Percentiles rank a stretch among this genome's conserved stretches.
Evolutionary conservation across 2,888 invertebrate species (phyloP).

Genomic region (Bugulina stolonifera): DNA sequence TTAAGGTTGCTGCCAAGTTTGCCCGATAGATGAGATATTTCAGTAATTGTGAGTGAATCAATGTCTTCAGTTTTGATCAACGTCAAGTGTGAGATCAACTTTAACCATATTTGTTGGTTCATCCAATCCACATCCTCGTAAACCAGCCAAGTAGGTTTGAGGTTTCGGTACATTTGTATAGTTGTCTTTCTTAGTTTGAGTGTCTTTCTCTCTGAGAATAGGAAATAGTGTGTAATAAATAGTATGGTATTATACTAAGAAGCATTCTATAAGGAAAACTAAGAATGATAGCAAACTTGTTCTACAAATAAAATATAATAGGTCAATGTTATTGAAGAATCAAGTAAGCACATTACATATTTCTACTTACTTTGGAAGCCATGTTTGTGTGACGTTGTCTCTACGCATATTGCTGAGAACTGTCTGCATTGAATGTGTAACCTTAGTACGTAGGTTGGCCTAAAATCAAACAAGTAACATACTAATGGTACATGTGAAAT

Average conservation of each 20-base stretch:
- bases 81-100: conserved; percentile 52
- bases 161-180: conserved; percentile 51
- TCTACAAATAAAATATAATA: too few relatives aligned
- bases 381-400: conserved; percentile 63
- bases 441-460: conserved; percentile 59
- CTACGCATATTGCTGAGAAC: conserved; percentile 62
- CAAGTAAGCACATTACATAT: too few relatives aligned
- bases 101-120: conserved; percentile 47
- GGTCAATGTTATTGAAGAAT: too few relatives aligned
- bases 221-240: too few relatives aligned
- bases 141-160: conserved; percentile 49
- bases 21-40: too few relatives aligned
- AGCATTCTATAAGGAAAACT: too few relatives aligned
- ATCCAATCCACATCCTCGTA: conserved; percentile 49
- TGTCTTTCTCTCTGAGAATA: conserved; percentile 42
- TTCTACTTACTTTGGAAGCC: conserved; percentile 54
- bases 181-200: conserved; percentile 51
- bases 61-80: conserved; percentile 37
- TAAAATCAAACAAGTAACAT: too few relatives aligned
- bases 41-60: too few relatives aligned
- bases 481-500: too few relatives aligned
- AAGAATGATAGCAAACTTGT: too few relatives aligned
- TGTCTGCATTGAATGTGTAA: conserved; percentile 68
- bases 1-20: too few relatives aligned
- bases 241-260: too few relatives aligned